phyloP scores from a whole-genome alignment of 2,797 vertebrate species.

The Phylloscopus collybita region DNA sequence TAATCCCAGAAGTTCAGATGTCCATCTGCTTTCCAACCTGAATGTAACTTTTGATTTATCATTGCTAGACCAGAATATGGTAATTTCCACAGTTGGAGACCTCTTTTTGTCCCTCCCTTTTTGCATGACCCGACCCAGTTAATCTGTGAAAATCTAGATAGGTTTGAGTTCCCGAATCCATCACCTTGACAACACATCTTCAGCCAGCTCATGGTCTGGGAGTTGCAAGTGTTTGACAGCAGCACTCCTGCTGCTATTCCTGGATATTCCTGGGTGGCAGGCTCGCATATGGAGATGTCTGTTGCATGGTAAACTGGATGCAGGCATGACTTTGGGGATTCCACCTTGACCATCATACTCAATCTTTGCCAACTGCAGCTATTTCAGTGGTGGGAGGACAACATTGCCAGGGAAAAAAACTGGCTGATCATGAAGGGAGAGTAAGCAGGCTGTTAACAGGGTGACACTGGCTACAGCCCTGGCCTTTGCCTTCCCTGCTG shows the following conservation, averaged over 20 bases:
- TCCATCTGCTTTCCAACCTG: not conserved
- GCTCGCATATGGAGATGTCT: not conserved
- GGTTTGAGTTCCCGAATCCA: not conserved
- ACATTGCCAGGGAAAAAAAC: not conserved
- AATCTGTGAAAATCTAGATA: not conserved
- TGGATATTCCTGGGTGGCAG: not conserved
- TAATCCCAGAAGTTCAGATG: not conserved
- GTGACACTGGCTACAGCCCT: not conserved
- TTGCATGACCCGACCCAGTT: not conserved
- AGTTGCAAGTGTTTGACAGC: not conserved
- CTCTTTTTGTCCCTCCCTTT: not conserved
- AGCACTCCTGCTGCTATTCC: not conserved
- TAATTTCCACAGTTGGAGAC: not conserved
- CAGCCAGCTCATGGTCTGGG: not conserved
- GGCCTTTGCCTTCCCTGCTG: not conserved
- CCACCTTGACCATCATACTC: accelerated
- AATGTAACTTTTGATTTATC: not conserved
- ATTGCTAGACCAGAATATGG: not conserved
- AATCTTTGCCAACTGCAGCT: accelerated
- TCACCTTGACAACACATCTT: not conserved
- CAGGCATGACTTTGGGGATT: not conserved
- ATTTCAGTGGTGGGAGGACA: not conserved
- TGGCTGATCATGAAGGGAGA: not conserved
- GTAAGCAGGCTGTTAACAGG: not conserved
- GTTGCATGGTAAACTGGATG: not conserved